A percentile compares a stretch with the other conserved stretches of the same genome.
Evolutionary conservation across 2,797 vertebrate species (phyloP).

Genomic region (Hemitrygon akajei): DNA sequence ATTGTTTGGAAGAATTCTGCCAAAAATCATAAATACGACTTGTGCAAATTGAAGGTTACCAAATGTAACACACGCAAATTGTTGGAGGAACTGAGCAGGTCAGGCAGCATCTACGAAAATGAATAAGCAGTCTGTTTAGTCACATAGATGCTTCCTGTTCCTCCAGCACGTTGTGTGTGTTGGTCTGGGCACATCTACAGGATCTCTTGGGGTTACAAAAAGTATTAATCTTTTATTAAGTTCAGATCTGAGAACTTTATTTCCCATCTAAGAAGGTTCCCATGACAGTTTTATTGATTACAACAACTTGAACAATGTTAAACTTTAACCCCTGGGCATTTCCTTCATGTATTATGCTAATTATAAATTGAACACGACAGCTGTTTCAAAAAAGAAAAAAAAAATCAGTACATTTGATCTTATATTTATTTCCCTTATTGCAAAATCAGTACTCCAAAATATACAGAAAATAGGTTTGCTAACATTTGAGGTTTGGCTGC

Average conservation of each 20-base stretch:
- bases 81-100: no score
- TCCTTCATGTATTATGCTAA: background rate
- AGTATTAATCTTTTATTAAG: background rate
- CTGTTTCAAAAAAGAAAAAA: background rate
- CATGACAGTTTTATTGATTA: background rate
- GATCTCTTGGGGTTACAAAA: background rate
- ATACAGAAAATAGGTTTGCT: background rate
- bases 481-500: background rate
- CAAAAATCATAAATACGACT: background rate
- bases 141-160: no score
- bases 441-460: no score
- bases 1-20: background rate
- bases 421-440: background rate
- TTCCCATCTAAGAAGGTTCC: background rate
- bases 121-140: no score
- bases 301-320: background rate
- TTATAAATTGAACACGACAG: background rate
- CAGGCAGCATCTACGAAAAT: no score
- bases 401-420: background rate
- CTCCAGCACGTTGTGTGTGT: no score
- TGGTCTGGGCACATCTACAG: no score
- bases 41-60: background rate
- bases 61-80: background rate
- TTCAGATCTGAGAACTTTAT: background rate
- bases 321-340: background rate